These are phyloP conservation scores for Xenopus borealis DNA, from an alignment of 2,113 vertebrate species.

Conservation along the genomic window DNA sequence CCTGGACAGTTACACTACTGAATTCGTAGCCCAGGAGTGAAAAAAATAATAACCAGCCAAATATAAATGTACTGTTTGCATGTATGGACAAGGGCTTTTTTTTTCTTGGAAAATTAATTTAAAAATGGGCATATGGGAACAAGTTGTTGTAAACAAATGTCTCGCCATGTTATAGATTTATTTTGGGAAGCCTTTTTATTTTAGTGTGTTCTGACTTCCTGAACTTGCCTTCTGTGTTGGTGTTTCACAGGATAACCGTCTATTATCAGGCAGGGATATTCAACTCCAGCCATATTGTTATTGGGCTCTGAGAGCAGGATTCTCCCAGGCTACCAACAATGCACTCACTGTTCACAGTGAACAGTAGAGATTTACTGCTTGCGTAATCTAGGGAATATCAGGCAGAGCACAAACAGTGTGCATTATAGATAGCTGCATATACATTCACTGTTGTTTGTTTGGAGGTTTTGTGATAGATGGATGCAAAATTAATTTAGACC, in stretches of 20 bases:
- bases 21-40: too few relatives aligned
- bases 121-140: not conserved
- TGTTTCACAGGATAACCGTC: not conserved
- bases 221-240: not conserved
- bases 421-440: not conserved
- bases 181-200: not conserved
- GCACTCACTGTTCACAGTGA: constrained; percentile 23
- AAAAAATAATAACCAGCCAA: too few relatives aligned
- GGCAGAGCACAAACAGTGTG: constrained; percentile 3
- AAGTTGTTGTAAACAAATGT: too few relatives aligned
- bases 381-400: constrained; percentile 36
- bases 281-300: constrained; percentile 20
- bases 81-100: too few relatives aligned
- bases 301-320: constrained; percentile 3
- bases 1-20: too few relatives aligned
- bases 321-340: constrained; percentile 37
- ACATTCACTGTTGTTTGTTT: not conserved
- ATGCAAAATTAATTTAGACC: too few relatives aligned
- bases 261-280: constrained; percentile 16
- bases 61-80: too few relatives aligned
- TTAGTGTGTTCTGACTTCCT: not conserved
- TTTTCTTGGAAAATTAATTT: too few relatives aligned
- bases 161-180: not conserved
- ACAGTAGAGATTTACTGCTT: constrained; percentile 25
- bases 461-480: not conserved